A percentile compares a stretch with the other conserved stretches of the same genome.
These are phyloP conservation scores for Dunckerocampus dactyliophorus DNA, from an alignment of 2,113 vertebrate genomes.

Conservation along the genomic window DNA sequence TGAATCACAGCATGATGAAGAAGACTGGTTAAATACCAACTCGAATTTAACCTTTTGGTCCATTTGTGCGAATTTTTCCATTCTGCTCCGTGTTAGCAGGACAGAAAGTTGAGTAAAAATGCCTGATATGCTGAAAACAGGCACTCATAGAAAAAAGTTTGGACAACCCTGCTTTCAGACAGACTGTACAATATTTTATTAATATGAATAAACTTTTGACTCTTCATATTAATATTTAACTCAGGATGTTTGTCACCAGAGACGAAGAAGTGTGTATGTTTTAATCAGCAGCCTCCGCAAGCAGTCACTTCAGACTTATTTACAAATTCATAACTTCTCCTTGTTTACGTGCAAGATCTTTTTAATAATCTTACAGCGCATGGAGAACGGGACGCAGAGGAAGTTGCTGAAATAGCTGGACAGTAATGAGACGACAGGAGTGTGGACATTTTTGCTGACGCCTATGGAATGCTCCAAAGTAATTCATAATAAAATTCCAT, in stretches of 20 bases:
- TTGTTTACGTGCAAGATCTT: slow-evolving; percentile 17
- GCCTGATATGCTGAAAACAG: too few relatives aligned
- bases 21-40: too few relatives aligned
- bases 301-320: not conserved
- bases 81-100: too few relatives aligned
- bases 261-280: slow-evolving; percentile 2
- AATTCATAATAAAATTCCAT: slow-evolving; percentile 52
- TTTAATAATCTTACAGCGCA: slow-evolving; percentile 1
- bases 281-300: slow-evolving; percentile 15
- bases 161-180: not conserved
- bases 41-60: too few relatives aligned
- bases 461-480: slow-evolving; percentile 35
- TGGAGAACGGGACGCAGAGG: slow-evolving; percentile 9
- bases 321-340: slow-evolving; percentile 19
- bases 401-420: slow-evolving; percentile 61
- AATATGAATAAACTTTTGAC: slow-evolving; percentile 1
- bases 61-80: too few relatives aligned
- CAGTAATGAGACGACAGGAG: slow-evolving; percentile 61
- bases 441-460: slow-evolving; percentile 58
- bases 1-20: too few relatives aligned
- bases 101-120: too few relatives aligned
- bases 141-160: too few relatives aligned
- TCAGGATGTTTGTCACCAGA: slow-evolving; percentile 15
- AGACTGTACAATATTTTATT: not conserved
- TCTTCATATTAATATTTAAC: slow-evolving; percentile 5